Percentiles rank a stretch among this genome's conserved stretches.
phyloP scores from a whole-genome alignment of 2,113 vertebrate genomes.

The Micronycteris hirsuta region DNA sequence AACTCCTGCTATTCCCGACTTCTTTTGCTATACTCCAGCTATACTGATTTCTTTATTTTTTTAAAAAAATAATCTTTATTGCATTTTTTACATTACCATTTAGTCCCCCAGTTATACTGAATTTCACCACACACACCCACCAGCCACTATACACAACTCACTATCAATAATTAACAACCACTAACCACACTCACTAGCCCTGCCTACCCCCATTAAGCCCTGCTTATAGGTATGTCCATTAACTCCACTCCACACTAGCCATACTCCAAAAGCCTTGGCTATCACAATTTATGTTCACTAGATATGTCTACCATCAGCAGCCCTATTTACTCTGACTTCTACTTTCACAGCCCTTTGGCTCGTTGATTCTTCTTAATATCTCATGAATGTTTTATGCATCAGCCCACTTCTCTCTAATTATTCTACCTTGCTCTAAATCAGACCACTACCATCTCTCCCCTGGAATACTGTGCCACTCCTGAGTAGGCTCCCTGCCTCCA shows the following conservation, averaged over 20 bases:
- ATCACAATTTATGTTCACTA: neutral
- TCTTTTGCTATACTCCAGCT: neutral
- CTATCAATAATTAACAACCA: neutral
- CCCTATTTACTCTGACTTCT: neutral
- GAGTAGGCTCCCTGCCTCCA: neutral
- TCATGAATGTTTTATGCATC: neutral
- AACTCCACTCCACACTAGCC: neutral
- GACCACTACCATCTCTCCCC: neutral
- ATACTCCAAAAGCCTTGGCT: neutral
- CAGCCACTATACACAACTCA: neutral
- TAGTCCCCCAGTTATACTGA: neutral
- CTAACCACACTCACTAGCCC: neutral
- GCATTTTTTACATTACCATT: too few relatives aligned
- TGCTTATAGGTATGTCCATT: neutral
- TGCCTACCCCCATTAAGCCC: neutral
- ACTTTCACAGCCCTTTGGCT: neutral
- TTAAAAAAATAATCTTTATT: too few relatives aligned
- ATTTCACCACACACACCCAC: neutral
- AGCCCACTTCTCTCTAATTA: neutral
- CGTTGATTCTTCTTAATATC: neutral
- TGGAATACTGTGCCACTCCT: neutral
- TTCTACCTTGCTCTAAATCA: neutral
- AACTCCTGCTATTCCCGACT: neutral
- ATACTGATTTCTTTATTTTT: neutral
- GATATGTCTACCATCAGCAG: neutral